Evolutionary conservation across 2,797 vertebrate species (phyloP).

Genomic region (Petrocephalus sullivani): DNA sequence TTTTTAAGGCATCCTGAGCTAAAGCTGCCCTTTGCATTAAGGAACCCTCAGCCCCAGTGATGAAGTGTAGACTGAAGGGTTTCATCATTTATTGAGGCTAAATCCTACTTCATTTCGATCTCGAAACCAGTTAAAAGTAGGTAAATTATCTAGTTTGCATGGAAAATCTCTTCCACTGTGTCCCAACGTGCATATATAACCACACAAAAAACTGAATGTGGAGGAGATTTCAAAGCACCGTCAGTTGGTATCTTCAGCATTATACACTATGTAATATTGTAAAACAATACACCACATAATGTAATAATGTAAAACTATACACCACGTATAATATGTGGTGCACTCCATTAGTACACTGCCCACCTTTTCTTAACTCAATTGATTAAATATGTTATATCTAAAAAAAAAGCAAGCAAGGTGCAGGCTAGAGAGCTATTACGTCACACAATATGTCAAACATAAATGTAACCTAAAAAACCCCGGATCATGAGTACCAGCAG

Average conservation of each 20-base stretch:
- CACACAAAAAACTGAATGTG: not conserved
- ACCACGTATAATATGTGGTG: not conserved
- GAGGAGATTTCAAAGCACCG: not conserved
- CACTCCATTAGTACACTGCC: not conserved
- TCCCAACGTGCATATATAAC: not conserved
- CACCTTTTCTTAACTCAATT: not conserved
- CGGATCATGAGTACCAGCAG: not conserved
- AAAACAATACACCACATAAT: no score
- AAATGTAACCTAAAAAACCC: not conserved
- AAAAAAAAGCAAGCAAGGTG: not conserved
- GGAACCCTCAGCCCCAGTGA: not conserved
- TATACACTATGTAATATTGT: constrained; percentile 38
- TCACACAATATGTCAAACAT: not conserved
- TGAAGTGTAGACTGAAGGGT: not conserved
- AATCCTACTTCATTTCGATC: not conserved
- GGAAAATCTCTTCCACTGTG: not conserved
- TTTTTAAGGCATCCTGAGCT: not conserved
- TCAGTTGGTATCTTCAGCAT: not conserved
- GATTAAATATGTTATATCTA: not conserved
- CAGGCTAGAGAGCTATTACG: not conserved
- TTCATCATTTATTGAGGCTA: not conserved
- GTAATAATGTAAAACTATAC: no score
- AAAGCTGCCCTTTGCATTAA: not conserved
- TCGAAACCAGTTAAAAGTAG: not conserved
- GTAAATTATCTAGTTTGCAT: not conserved